phyloP scores from a whole-genome alignment of 2,888 invertebrate species.

The Thymelicus acteon region DNA sequence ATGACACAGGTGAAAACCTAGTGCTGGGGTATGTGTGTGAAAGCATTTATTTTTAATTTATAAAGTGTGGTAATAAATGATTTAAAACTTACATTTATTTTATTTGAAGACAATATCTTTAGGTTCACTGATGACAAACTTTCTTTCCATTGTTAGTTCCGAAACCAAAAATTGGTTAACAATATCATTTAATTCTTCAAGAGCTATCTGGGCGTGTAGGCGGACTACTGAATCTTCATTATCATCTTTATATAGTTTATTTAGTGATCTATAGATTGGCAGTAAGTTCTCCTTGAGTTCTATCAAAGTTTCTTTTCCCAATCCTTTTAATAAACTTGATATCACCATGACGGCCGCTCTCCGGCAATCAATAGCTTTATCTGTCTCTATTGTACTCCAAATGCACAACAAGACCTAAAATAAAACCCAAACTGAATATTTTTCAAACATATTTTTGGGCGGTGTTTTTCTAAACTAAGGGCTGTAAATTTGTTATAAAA shows the following conservation, averaged over 20 bases:
- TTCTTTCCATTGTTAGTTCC: slow-evolving; percentile 83
- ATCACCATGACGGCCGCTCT: slow-evolving; percentile 92
- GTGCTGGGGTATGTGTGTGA: too few species aligned
- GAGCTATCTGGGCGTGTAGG: slow-evolving; percentile 90
- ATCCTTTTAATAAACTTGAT: slow-evolving; percentile 89
- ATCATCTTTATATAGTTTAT: slow-evolving; percentile 86
- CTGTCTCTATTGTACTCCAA: slow-evolving; percentile 87
- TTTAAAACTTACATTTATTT: slow-evolving; percentile 44
- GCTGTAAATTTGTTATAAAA: too few species aligned
- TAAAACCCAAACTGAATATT: slow-evolving; percentile 35
- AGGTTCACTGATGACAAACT: slow-evolving; percentile 67
- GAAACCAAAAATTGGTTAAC: slow-evolving; percentile 86
- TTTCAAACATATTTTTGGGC: not conserved
- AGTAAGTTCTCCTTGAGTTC: slow-evolving; percentile 87
- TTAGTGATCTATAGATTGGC: slow-evolving; percentile 89
- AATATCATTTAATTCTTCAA: slow-evolving; percentile 90
- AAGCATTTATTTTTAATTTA: slow-evolving; percentile 19
- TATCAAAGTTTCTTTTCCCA: slow-evolving; percentile 88
- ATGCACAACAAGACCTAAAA: slow-evolving; percentile 89
- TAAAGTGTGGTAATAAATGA: slow-evolving; percentile 42
- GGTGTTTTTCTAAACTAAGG: too few species aligned
- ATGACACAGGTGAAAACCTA: too few species aligned
- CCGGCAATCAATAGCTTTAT: slow-evolving; percentile 89
- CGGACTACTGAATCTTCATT: slow-evolving; percentile 87
- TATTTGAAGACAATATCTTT: slow-evolving; percentile 57